Evolutionary conservation across 1,140 invertebrate species (phyloP).

Genomic region (Mycetomoellerius zeteki): DNA sequence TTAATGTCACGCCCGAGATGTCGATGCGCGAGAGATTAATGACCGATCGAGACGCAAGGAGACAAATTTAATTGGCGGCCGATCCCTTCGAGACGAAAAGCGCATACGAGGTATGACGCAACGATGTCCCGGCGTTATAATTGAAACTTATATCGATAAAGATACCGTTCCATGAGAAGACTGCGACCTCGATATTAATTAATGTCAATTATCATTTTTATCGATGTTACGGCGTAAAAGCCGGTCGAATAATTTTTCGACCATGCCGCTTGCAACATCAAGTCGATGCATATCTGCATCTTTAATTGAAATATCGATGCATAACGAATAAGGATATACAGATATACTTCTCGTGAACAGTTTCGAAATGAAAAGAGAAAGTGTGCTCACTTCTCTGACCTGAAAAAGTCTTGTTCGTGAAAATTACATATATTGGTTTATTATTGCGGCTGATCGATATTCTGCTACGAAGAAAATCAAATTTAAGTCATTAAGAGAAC

Average conservation of each 20-base stretch:
- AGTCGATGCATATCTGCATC: neutral
- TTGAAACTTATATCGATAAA: slow-evolving; percentile 33
- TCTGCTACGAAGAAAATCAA: neutral
- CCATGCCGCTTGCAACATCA: neutral
- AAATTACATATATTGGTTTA: neutral
- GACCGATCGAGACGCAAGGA: slow-evolving; percentile 56
- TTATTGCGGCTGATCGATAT: neutral
- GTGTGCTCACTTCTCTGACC: slow-evolving; percentile 12
- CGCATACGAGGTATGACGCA: slow-evolving; percentile 8
- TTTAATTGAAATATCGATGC: slow-evolving; percentile 44
- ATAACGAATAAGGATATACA: neutral
- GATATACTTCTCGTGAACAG: neutral
- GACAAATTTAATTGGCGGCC: slow-evolving; percentile 59
- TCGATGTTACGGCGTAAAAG: slow-evolving; percentile 20
- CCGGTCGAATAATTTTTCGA: slow-evolving; percentile 16
- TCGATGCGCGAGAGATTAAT: slow-evolving; percentile 65
- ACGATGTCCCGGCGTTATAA: slow-evolving; percentile 20
- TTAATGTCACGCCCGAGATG: slow-evolving; percentile 55
- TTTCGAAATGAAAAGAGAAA: slow-evolving; percentile 45
- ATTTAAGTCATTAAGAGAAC: neutral
- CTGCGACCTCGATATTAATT: slow-evolving; percentile 52
- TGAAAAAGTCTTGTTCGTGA: neutral
- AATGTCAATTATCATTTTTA: slow-evolving; percentile 57
- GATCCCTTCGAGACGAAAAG: slow-evolving; percentile 17
- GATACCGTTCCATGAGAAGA: slow-evolving; percentile 38